phyloP scores from a whole-genome alignment of 2,113 vertebrate genomes.

The Callospermophilus lateralis region DNA sequence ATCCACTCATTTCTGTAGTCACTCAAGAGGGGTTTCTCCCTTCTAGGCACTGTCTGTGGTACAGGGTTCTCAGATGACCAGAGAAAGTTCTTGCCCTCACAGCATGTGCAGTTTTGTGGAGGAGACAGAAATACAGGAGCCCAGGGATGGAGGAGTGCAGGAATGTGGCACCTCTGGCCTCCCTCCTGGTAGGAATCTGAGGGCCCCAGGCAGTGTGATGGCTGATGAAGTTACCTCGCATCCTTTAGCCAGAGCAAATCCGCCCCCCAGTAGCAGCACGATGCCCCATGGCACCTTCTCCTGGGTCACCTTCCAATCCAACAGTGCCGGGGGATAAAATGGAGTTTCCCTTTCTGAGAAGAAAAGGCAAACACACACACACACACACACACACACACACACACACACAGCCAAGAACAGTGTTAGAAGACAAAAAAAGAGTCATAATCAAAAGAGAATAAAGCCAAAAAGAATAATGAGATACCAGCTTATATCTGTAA shows the following conservation, averaged over 20 bases:
- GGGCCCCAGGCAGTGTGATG: background rate
- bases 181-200: background rate
- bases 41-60: background rate
- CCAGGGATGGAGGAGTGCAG: no score
- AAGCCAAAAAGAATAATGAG: background rate
- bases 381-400: background rate
- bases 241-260: constrained; percentile 97
- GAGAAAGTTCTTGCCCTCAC: background rate
- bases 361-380: constrained; percentile 65
- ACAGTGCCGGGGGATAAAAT: constrained; percentile 88
- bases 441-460: background rate
- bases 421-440: background rate
- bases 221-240: constrained; percentile 91
- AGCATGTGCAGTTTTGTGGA: background rate
- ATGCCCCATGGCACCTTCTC: constrained; percentile 97
- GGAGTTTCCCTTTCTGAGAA: constrained; percentile 85
- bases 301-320: constrained; percentile 95
- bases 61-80: background rate
- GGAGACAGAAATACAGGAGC: background rate
- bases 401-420: background rate
- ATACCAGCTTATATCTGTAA: background rate
- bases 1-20: background rate
- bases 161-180: no score
- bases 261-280: constrained; percentile 97
- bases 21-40: background rate